phyloP scores from a whole-genome alignment of 2,888 invertebrate genomes.

The Andricus quercusramuli region DNA sequence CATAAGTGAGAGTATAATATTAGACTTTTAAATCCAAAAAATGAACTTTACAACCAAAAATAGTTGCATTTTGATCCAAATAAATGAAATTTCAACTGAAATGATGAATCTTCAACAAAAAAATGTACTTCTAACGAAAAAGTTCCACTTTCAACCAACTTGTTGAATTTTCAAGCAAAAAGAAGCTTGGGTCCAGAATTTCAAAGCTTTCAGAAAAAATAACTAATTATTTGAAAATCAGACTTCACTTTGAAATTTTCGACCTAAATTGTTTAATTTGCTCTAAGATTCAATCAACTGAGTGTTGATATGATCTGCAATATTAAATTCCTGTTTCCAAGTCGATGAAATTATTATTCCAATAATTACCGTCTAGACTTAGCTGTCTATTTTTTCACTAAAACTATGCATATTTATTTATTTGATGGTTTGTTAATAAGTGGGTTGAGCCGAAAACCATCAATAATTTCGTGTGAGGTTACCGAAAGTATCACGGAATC shows the following conservation, averaged over 20 bases:
- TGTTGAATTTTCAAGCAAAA: too few species aligned
- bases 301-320: too few species aligned
- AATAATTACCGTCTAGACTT: not conserved
- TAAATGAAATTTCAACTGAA: too few species aligned
- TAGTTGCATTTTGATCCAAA: too few species aligned
- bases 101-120: too few species aligned
- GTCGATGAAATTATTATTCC: not conserved
- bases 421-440: not conserved
- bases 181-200: not conserved
- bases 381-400: not conserved
- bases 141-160: too few species aligned
- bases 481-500: not conserved
- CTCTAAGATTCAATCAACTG: too few species aligned
- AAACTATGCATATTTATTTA: not conserved
- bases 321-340: not conserved
- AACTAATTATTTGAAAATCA: not conserved
- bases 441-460: not conserved
- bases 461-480: not conserved
- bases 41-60: too few species aligned
- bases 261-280: not conserved
- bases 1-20: too few species aligned
- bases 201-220: not conserved
- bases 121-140: too few species aligned
- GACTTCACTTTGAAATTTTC: not conserved
- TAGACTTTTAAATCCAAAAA: too few species aligned